phyloP scores from a whole-genome alignment of 2,113 vertebrate genomes.

The Bos javanicus region DNA sequence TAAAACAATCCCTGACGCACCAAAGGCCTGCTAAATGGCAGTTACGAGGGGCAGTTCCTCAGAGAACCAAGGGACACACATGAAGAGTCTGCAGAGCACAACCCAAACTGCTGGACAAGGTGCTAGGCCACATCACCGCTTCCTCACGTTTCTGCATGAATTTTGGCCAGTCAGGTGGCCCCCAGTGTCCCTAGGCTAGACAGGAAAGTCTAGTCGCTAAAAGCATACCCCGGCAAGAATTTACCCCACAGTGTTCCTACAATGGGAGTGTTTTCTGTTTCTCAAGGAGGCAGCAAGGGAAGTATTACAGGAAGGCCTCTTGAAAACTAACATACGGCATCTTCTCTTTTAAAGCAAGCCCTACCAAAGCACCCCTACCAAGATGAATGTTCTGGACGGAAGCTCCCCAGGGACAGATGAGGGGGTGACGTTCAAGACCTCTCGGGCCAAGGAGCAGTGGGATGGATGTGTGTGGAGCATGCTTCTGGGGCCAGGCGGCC shows the following conservation, averaged over 20 bases:
- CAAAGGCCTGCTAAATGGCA: neutral
- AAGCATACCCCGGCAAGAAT: neutral
- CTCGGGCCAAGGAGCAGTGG: neutral
- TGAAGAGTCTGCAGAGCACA: neutral
- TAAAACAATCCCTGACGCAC: neutral
- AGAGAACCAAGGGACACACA: neutral
- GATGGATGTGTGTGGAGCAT: rapidly evolving
- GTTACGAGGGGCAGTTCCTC: no score
- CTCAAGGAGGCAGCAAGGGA: neutral
- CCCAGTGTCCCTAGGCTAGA: neutral
- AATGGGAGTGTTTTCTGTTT: neutral
- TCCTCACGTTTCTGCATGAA: neutral
- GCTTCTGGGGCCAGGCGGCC: neutral
- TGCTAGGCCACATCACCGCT: neutral
- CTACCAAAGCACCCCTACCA: neutral
- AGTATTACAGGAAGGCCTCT: neutral
- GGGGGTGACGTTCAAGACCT: neutral
- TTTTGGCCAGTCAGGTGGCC: neutral
- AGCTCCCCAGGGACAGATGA: neutral
- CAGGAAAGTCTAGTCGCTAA: neutral
- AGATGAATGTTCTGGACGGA: neutral
- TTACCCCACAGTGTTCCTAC: neutral
- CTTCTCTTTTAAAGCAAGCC: neutral
- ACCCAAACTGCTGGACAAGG: neutral
- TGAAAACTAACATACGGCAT: neutral